Evolutionary conservation across 2,888 invertebrate species (phyloP).

Genomic region (Megaustenia siamemsis): DNA sequence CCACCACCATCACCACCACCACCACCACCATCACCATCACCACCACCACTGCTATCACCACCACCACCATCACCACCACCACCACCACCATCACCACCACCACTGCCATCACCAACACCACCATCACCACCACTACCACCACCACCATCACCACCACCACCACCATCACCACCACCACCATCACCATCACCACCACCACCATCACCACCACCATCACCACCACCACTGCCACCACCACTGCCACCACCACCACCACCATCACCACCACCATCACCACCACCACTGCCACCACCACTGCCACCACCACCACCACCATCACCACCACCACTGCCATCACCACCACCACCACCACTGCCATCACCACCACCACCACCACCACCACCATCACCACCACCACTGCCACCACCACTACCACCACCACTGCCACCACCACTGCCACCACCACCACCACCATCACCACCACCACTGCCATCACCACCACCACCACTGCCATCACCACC

Average conservation of each 20-base stretch:
- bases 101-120: not conserved
- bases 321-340: not conserved
- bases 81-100: constrained; percentile 7
- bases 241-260: not conserved
- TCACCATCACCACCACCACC: constrained; percentile 10
- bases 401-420: constrained; percentile 12
- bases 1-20: not conserved
- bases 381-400: not conserved
- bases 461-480: constrained; percentile 12
- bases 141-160: not conserved
- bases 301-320: constrained; percentile 1
- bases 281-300: not conserved
- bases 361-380: constrained; percentile 16
- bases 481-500: not conserved
- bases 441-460: constrained; percentile 20
- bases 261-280: not conserved
- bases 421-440: not conserved
- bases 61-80: constrained; percentile 22
- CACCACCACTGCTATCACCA: constrained; percentile 12
- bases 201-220: constrained; percentile 10
- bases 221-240: not conserved
- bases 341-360: constrained; percentile 1
- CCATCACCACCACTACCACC: too few species aligned
- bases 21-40: constrained; percentile 28
- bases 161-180: constrained; percentile 5